A percentile compares a stretch with the other conserved stretches of the same genome.
Conservation (phyloP, 2,888 invertebrate species). For the Caenorhabditis sulstoni region DNA sequence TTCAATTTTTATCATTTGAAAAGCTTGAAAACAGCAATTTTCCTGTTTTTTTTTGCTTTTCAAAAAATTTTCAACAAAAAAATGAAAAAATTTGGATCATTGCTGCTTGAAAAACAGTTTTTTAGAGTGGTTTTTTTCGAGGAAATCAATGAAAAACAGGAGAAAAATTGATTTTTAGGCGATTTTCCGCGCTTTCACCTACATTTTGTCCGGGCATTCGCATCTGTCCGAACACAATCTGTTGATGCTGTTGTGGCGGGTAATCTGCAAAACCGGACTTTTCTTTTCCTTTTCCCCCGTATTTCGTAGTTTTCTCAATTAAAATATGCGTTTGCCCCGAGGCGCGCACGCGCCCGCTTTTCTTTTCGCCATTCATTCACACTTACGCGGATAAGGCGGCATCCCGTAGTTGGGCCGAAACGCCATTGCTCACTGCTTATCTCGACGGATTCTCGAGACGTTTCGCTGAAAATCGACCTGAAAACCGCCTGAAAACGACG, state of each 20-base stretch:
- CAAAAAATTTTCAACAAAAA: too few species aligned
- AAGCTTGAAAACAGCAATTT: too few species aligned
- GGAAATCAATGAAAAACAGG: too few species aligned
- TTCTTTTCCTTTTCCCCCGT: too few species aligned
- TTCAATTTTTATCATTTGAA: too few species aligned
- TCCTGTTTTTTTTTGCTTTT: too few species aligned
- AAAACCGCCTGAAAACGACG: background rate
- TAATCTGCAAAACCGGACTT: slow-evolving; percentile 25
- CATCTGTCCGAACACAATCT: slow-evolving; percentile 59
- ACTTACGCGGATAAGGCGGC: slow-evolving; percentile 54
- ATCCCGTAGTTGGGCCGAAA: slow-evolving; percentile 58
- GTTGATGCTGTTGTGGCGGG: slow-evolving; percentile 44
- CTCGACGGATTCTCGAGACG: background rate
- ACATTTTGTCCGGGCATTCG: slow-evolving; percentile 53
- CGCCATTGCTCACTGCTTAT: slow-evolving; percentile 39
- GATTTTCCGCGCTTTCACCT: background rate
- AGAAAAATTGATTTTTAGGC: background rate
- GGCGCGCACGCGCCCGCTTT: too few species aligned
- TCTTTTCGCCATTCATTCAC: background rate
- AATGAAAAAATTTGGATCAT: too few species aligned
- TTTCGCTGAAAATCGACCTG: background rate
- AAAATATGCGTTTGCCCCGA: slow-evolving; percentile 16
- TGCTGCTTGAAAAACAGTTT: too few species aligned
- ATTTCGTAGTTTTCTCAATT: background rate
- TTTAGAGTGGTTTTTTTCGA: too few species aligned